Evolutionary conservation across 23 tunicate genomes (phyloP), one percentile per base, ranked within the genome.

Genomic region (Corella eumyota): DNA sequence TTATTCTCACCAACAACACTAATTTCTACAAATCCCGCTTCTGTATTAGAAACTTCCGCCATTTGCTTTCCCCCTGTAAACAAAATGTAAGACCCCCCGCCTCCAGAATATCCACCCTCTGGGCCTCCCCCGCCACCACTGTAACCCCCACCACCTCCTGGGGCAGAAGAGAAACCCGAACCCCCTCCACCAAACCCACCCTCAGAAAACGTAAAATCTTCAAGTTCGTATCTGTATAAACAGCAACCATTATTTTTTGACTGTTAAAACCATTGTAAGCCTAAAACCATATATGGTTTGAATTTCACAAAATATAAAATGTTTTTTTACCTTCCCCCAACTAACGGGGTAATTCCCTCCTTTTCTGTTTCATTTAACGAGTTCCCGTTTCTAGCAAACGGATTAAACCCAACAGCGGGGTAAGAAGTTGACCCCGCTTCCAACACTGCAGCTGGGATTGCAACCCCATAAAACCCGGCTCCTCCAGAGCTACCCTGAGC

Each of bases 151-250:
- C 98, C 98, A 26, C 98, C 98, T 1, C 98, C 98, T 19, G 82
- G 47, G 20, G 66, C 92, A 31, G 61, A 38, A 7, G 50, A 34
- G 65, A 69, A 81, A 0, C 98, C 92, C 13, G 78, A 36, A 11
- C 98, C 98, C 3, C 92, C 98, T 26, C 98, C 98, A 21, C 98
- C 98, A 58, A 90, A 90, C 9, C 98, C 98, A 2, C 98, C 98
- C 53, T 81, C 84, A 6, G 98, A 90, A 76, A 64, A 71, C 2
- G 56, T 56, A 25, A 67, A 58, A 19, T 35, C 65, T 35, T 28
- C 52, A 4, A 47, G 30, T 36, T 60, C 73, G 25, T 33, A 33
- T 25, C 65, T 60, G 65, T 40, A 40, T 15, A 40, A 40, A 40
- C 15, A 40, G 11, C 15, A 9, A 40, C 48, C 15, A 11, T 15